A percentile compares a stretch with the other conserved stretches of the same genome.
These are phyloP conservation scores for Gasterosteus nipponicus DNA, from an alignment of 2,113 vertebrate species.

Conservation along the genomic window DNA sequence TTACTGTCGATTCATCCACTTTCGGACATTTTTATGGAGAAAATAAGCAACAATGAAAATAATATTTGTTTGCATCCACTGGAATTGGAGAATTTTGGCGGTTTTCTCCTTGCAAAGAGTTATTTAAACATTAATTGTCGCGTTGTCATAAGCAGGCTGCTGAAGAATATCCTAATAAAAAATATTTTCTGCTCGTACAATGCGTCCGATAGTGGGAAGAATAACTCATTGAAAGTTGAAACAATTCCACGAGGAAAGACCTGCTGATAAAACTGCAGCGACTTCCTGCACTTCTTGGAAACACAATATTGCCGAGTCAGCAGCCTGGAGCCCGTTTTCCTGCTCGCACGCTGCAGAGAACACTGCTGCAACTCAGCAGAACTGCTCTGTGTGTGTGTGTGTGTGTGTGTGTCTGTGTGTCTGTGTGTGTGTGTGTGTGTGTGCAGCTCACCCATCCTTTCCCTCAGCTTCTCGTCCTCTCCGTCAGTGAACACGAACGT, in stretches of 20 bases:
- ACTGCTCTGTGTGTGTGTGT: slow-evolving; percentile 10
- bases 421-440: not conserved
- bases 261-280: slow-evolving; percentile 34
- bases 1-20: not conserved
- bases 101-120: not conserved
- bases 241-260: slow-evolving; percentile 39
- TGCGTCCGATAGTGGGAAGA: slow-evolving; percentile 24
- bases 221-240: slow-evolving; percentile 38
- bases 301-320: slow-evolving; percentile 62
- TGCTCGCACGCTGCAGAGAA: slow-evolving; percentile 52
- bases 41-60: not conserved
- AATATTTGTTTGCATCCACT: not conserved
- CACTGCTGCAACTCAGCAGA: slow-evolving; percentile 55
- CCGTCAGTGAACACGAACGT: slow-evolving; percentile 94
- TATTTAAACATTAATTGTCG: not conserved
- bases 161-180: not conserved
- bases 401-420: slow-evolving; percentile 8
- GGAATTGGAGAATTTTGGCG: not conserved
- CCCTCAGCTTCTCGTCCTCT: slow-evolving; percentile 87
- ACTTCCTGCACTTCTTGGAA: slow-evolving; percentile 65
- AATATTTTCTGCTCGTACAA: slow-evolving; percentile 2
- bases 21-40: not conserved
- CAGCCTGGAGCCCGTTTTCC: slow-evolving; percentile 60
- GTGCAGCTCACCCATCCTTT: slow-evolving; percentile 85
- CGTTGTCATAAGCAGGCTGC: not conserved